These are phyloP conservation scores for Seira sanloemensis DNA, from an alignment of 2,888 invertebrate species.

Conservation along the genomic window DNA sequence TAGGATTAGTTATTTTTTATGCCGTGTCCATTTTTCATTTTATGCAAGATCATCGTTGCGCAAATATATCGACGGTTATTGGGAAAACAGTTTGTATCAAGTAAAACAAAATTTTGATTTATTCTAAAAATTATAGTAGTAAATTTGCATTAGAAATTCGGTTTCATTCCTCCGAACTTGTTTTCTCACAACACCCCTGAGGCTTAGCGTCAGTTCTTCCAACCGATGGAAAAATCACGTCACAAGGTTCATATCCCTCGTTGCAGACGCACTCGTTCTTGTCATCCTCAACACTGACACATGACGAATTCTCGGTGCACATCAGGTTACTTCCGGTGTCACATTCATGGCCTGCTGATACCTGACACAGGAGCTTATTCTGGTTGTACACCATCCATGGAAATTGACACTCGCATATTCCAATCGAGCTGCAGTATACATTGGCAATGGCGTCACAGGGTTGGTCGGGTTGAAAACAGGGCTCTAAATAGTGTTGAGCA, in stretches of 20 bases:
- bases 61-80: too few relatives aligned
- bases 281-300: constrained; percentile 30
- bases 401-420: constrained; percentile 58
- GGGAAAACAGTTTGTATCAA: too few relatives aligned
- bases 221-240: background rate
- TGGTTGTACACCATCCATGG: constrained; percentile 56
- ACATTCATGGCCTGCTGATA: constrained; percentile 59
- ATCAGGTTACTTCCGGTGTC: constrained; percentile 37
- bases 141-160: too few relatives aligned
- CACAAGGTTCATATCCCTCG: constrained; percentile 41
- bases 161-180: constrained; percentile 39
- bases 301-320: constrained; percentile 58
- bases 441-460: constrained; percentile 39
- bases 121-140: too few relatives aligned
- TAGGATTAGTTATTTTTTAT: too few relatives aligned
- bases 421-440: constrained; percentile 42
- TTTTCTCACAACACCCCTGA: constrained; percentile 28
- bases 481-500: constrained; percentile 36
- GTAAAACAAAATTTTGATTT: too few relatives aligned
- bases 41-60: too few relatives aligned
- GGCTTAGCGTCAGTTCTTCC: constrained; percentile 4
- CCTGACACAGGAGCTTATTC: constrained; percentile 45
- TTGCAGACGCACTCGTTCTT: constrained; percentile 57
- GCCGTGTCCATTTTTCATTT: too few relatives aligned
- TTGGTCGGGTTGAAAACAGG: constrained; percentile 42